Percentiles rank a stretch among this genome's conserved stretches.
Evolutionary conservation across 2,888 invertebrate species (phyloP).

Genomic region (Napeogenes sylphis): DNA sequence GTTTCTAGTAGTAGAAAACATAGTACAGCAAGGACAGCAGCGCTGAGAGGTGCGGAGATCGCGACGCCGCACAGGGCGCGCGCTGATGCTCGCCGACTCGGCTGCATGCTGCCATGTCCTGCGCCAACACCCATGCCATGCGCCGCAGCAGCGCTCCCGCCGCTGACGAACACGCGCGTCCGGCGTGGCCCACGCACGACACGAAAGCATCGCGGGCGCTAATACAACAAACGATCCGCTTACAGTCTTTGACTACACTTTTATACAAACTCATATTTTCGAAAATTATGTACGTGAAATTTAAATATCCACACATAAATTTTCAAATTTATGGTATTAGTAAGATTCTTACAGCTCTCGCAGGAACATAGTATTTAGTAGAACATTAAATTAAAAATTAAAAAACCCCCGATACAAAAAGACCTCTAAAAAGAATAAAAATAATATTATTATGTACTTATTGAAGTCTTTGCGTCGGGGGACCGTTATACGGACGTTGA

Average conservation of each 20-base stretch:
- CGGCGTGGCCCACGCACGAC: slow-evolving; percentile 57
- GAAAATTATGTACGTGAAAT: too few relatives aligned
- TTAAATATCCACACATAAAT: too few relatives aligned
- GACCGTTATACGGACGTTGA: too few relatives aligned
- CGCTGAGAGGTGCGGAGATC: slow-evolving; percentile 37
- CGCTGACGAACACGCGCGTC: slow-evolving; percentile 51
- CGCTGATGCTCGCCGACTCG: slow-evolving; percentile 43
- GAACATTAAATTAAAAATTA: too few relatives aligned
- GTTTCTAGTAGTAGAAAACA: slow-evolving; percentile 43
- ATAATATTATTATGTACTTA: too few relatives aligned
- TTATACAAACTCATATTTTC: too few relatives aligned
- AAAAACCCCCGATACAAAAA: too few relatives aligned
- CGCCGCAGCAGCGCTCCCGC: slow-evolving; percentile 56
- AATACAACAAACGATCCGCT: slow-evolving; percentile 27
- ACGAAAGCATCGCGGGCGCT: slow-evolving; percentile 64
- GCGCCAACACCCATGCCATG: slow-evolving; percentile 68
- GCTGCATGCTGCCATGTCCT: slow-evolving; percentile 63
- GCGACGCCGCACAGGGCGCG: slow-evolving; percentile 54
- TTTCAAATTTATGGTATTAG: too few relatives aligned
- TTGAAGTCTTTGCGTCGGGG: too few relatives aligned
- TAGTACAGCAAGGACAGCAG: slow-evolving; percentile 51
- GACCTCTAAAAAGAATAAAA: too few relatives aligned
- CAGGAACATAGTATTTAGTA: too few relatives aligned
- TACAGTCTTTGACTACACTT: background rate
- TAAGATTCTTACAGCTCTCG: too few relatives aligned